Evolutionary conservation across 1,140 invertebrate genomes (phyloP).

Genomic region (Callitettix versicolor): DNA sequence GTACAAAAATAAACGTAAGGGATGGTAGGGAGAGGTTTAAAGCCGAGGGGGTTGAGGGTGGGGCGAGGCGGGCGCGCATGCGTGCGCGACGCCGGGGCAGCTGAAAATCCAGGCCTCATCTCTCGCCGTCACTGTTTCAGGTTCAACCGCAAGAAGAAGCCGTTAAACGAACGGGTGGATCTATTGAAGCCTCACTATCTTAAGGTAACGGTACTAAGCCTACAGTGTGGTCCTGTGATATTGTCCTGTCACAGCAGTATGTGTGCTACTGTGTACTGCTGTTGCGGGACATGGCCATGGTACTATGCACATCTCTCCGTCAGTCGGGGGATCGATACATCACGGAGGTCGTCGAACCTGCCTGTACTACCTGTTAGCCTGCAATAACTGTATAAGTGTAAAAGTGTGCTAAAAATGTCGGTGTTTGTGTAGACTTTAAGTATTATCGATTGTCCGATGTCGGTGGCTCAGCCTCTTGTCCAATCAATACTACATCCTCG

Average conservation of each 20-base stretch:
- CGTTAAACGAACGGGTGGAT: slow-evolving; percentile 31
- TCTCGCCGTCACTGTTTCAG: slow-evolving; percentile 25
- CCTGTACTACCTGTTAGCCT: too few relatives aligned
- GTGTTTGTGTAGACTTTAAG: too few relatives aligned
- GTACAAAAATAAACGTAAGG: too few relatives aligned
- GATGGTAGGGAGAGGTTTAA: slow-evolving; percentile 3
- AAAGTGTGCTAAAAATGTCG: too few relatives aligned
- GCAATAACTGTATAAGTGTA: too few relatives aligned
- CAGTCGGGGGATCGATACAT: too few relatives aligned
- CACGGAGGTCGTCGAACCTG: too few relatives aligned
- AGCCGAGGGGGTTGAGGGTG: background rate
- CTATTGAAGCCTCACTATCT: slow-evolving; percentile 34
- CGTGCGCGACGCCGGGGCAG: slow-evolving; percentile 9
- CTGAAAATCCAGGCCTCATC: slow-evolving; percentile 13
- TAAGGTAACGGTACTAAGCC: slow-evolving; percentile 31
- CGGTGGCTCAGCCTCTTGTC: too few relatives aligned
- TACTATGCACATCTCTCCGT: slow-evolving; percentile 28
- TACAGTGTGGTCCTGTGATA: slow-evolving; percentile 51
- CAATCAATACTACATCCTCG: too few relatives aligned
- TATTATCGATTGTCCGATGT: too few relatives aligned
- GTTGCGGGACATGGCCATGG: slow-evolving; percentile 71
- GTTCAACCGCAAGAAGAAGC: slow-evolving; percentile 18
- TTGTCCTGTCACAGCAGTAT: slow-evolving; percentile 93
- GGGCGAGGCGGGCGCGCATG: background rate
- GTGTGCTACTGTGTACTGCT: slow-evolving; percentile 59